Evolutionary conservation across 2,888 invertebrate genomes (phyloP).

Genomic region (Cheiracanthium punctorium): DNA sequence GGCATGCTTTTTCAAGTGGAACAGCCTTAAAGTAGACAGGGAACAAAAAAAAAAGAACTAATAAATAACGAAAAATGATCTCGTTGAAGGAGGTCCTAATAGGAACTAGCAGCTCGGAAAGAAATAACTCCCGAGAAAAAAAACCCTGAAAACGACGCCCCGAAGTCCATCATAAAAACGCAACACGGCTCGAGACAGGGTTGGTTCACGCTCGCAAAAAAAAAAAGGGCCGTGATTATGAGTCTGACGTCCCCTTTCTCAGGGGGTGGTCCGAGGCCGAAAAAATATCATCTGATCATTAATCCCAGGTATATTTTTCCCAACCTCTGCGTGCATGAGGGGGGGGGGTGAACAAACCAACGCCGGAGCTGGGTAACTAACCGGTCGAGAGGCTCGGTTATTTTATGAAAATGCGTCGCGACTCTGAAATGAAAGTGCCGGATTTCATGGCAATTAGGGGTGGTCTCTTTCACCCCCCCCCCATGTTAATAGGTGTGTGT

Average conservation of each 20-base stretch:
- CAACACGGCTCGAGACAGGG: too few species aligned
- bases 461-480: neutral
- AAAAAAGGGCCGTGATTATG: conserved; percentile 66
- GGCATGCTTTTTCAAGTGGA: too few species aligned
- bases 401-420: conserved; percentile 14
- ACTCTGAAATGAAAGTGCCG: neutral
- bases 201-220: conserved; percentile 52
- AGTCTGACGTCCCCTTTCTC: conserved; percentile 63
- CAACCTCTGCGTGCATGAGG: conserved; percentile 32
- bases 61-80: too few species aligned
- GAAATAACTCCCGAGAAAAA: conserved; percentile 65
- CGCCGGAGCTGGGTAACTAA: neutral
- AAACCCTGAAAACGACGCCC: conserved; percentile 32
- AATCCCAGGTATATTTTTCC: conserved; percentile 58
- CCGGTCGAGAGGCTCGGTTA: conserved; percentile 19
- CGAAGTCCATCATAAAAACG: too few species aligned
- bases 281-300: conserved; percentile 51
- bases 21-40: too few species aligned
- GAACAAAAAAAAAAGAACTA: too few species aligned
- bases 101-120: conserved; percentile 58
- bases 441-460: neutral
- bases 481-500: neutral
- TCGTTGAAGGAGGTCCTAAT: conserved; percentile 54
- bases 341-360: conserved; percentile 28
- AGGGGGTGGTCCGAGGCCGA: conserved; percentile 60